Base-by-base conservation (phyloP, 2,113 vertebrate genomes). In the Furnarius figulus region DNA sequence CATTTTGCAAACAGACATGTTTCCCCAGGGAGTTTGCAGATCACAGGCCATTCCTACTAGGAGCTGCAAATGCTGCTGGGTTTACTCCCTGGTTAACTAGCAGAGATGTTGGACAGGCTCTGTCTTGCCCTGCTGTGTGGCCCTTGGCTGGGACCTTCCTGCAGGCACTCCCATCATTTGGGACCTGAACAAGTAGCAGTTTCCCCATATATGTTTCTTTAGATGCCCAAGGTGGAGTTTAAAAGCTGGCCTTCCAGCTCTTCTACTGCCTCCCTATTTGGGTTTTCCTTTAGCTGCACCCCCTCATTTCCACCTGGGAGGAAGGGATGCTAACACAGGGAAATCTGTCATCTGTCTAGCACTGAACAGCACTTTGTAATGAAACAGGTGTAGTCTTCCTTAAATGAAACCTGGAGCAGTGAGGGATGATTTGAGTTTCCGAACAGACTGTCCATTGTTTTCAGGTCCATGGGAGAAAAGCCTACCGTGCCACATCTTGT, bases 41-140 rank as follows among this genome's bases (percentile, higher is more conserved):
- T 40, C 49, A 28, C 1, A 2, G n/a, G 27, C 30, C 5, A 0
- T 68, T 72, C 52, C 52, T 65, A 22, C n/a, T 46, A 47, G 22
- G 15, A 93, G 12, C 47, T 49, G 21, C 0, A 6, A 59, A 5
- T 14, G 2, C 14, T 35, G 39, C 66, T 0, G 0, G 46, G n/a
- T 89, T 78, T 71, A 13, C 46, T 77, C 19, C 22, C n/a, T 39
- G 21, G 6, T 30, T 44, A 58, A 37, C 20, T 56, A 6, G 50
- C 1, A 4, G 37, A 24, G 61, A 3, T 39, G 31, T 12, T 66
- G 50, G 25, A 42, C 0, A 7, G 37, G 30, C 21, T 67, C 3
- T 5, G 10, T 76, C 24, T 7, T 63, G 37, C 62, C 31, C 7
- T 2, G 24, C 42, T 14, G 10, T 1, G 2, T 33, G 23, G 27